These are phyloP conservation scores for Mixornis gularis DNA, from an alignment of 2,113 vertebrate species.

Conservation along the genomic window DNA sequence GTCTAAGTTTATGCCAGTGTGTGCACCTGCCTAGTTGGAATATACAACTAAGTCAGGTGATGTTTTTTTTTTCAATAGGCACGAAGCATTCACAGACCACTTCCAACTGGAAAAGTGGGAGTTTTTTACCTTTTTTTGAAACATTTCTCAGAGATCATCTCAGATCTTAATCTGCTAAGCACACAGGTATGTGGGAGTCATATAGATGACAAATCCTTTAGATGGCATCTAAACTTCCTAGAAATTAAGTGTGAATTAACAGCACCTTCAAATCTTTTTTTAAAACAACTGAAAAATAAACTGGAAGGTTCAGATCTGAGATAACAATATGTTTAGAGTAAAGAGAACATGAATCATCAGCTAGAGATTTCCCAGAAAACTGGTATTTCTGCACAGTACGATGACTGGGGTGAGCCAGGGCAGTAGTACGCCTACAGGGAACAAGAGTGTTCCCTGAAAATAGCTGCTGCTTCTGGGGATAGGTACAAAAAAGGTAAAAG, in stretches of 20 bases:
- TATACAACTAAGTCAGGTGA: background rate
- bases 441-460: background rate
- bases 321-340: background rate
- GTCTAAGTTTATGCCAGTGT: background rate
- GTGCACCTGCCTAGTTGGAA: background rate
- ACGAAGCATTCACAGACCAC: background rate
- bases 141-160: background rate
- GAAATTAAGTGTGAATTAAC: background rate
- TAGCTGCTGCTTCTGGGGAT: background rate
- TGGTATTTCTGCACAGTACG: background rate
- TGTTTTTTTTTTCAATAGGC: background rate
- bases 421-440: background rate
- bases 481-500: background rate
- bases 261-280: background rate
- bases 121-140: background rate
- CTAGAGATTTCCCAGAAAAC: background rate
- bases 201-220: background rate
- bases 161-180: background rate
- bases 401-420: background rate
- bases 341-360: background rate
- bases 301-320: background rate
- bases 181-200: background rate
- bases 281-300: background rate
- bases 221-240: background rate
- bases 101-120: background rate